phyloP scores from a whole-genome alignment of 2,888 invertebrate species.

The Acanthosepion lycidas region DNA sequence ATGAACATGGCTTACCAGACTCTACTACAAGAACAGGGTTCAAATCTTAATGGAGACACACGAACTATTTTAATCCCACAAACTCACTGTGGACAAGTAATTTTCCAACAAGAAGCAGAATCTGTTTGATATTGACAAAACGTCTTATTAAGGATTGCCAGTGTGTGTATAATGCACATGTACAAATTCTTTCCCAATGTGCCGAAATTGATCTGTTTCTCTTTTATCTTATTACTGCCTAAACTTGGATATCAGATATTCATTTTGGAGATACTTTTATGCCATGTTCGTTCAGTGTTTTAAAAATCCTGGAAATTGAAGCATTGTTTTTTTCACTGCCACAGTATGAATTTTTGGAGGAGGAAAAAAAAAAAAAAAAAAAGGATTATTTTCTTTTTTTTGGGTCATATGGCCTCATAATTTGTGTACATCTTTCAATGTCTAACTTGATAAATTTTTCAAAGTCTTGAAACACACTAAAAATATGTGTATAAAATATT shows the following conservation, averaged over 20 bases:
- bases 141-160: neutral
- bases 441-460: neutral
- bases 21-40: conserved; percentile 54
- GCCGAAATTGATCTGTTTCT: neutral
- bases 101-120: conserved; percentile 52
- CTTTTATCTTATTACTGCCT: neutral
- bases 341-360: neutral
- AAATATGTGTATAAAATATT: no score
- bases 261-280: conserved; percentile 1
- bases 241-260: neutral
- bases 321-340: neutral
- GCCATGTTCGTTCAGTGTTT: neutral
- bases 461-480: neutral
- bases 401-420: neutral
- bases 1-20: conserved; percentile 60
- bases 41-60: conserved; percentile 51
- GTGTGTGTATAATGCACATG: neutral
- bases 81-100: conserved; percentile 52
- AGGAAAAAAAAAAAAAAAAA: neutral
- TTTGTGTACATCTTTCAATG: neutral
- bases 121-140: conserved; percentile 24
- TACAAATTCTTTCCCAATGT: conserved; percentile 17
- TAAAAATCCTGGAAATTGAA: neutral
- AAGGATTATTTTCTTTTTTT: neutral
- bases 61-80: conserved; percentile 56